phyloP scores from a whole-genome alignment of 2,888 invertebrate genomes.

The Pandemis corylana region DNA sequence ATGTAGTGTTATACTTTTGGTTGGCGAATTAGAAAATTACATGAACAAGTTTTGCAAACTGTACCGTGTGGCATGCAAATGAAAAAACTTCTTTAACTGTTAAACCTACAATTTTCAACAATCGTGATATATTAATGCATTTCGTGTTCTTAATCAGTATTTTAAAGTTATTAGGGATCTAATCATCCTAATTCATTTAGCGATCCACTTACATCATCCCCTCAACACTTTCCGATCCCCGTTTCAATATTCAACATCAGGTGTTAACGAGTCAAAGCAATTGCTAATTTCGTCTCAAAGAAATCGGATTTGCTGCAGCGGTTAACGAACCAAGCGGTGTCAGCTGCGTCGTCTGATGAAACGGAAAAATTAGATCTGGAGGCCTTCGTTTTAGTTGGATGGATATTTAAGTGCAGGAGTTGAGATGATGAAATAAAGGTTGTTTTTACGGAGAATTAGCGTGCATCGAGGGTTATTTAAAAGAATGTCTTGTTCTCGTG shows the following conservation, averaged over 20 bases:
- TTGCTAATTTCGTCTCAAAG: conserved; percentile 75
- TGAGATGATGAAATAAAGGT: not conserved
- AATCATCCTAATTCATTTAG: not conserved
- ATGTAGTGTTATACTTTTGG: too few relatives aligned
- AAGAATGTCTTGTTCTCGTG: too few relatives aligned
- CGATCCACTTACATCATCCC: not conserved
- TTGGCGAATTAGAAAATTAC: too few relatives aligned
- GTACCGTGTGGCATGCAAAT: too few relatives aligned
- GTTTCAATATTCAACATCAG: conserved; percentile 50
- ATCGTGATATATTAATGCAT: not conserved
- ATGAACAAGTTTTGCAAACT: too few relatives aligned
- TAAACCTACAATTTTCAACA: too few relatives aligned
- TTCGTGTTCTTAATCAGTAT: not conserved
- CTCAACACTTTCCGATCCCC: conserved; percentile 14
- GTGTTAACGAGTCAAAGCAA: conserved; percentile 71
- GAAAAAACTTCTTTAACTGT: too few relatives aligned
- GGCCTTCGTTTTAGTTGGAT: conserved; percentile 24
- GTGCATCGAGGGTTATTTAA: not conserved
- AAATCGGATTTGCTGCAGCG: conserved; percentile 64
- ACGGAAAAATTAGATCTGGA: conserved; percentile 61
- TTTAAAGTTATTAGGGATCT: not conserved
- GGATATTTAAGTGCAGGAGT: conserved; percentile 6
- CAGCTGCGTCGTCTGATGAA: conserved; percentile 64
- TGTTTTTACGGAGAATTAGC: not conserved
- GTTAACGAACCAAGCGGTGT: conserved; percentile 70